Base-by-base conservation (phyloP, 2,113 vertebrate genomes). In the Petaurus breviceps region DNA sequence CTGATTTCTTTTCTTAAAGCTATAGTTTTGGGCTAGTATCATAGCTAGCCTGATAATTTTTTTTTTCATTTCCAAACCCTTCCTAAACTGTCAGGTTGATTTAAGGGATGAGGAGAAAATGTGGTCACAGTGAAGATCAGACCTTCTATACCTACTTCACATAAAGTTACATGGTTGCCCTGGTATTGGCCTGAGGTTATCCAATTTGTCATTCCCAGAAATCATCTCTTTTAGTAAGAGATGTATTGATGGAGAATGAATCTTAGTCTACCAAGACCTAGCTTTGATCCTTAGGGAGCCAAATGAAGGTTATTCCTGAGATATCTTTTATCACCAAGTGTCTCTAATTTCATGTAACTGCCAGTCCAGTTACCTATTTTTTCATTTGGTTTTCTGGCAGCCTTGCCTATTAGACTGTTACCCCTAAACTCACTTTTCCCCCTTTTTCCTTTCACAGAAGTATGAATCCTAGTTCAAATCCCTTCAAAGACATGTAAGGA, bases 1-100 rank as follows among this genome's bases (percentile, higher is more conserved):
- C 68, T 43, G 7, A 43, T 84, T 43, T 43, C n/a, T 84, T 84
- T 84, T 16, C 61, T 68, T 68, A 37, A 84, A 84, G 5, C n/a
- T 23, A 84, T 84, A 3, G n/a, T 84, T 1, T 43, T 89, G 92
- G 46, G 25, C 3, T n/a, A 50, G 7, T 50, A 28, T 23, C 14
- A 92, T 93, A n/a, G 46, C 54, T 54, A 24, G 14, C 90, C 68
- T 95, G 91, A 2, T 55, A 31, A 77, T 49, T 68, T 95, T 97
- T 92, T 95, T 93, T 43, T 25, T 95, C 53, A 53, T 95, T 43
- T 91, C 22, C n/a, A 90, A 94, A 31, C 9, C 4, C 91, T 93
- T 49, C 14, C 50, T 95, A 11, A 51, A 55, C 4, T 94, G 19
- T 4, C 9, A n/a, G 37, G 55, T n/a, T 77, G 14, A 77, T 92